Percentiles rank a stretch among this genome's conserved stretches.
Conservation (phyloP, 2,888 invertebrate species). For the Epinotia bilunana region DNA sequence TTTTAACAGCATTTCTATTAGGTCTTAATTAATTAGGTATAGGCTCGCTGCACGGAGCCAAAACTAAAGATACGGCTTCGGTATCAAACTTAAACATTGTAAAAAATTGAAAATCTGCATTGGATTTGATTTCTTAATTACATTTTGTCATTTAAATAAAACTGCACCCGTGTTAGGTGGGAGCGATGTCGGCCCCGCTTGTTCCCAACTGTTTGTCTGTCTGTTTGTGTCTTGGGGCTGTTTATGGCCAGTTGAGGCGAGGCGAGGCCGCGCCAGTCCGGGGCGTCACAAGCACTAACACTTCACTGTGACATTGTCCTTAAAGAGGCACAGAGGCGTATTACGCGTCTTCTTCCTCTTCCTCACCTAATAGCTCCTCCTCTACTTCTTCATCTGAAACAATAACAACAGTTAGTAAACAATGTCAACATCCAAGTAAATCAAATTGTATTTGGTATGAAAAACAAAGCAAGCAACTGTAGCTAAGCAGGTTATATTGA, state of each 20-base stretch:
- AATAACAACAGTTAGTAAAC: conserved; percentile 49
- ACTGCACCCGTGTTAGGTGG: conserved; percentile 83
- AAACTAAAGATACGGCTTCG: conserved; percentile 76
- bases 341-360: conserved; percentile 84
- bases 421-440: not conserved
- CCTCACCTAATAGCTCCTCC: conserved; percentile 80
- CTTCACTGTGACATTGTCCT: conserved; percentile 85
- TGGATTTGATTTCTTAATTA: conserved; percentile 81
- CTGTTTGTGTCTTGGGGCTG: conserved; percentile 53
- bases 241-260: conserved; percentile 77
- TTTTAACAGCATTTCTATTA: conserved; percentile 82
- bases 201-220: conserved; percentile 75
- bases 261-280: conserved; percentile 77
- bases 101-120: conserved; percentile 78
- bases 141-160: conserved; percentile 83
- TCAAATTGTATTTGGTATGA: not conserved
- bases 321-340: conserved; percentile 77
- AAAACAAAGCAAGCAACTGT: not conserved
- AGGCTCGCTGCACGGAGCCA: conserved; percentile 64
- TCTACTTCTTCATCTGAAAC: conserved; percentile 83
- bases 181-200: conserved; percentile 79
- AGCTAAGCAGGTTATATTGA: not conserved
- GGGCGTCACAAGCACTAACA: conserved; percentile 82
- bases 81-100: conserved; percentile 80
- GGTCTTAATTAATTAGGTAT: conserved; percentile 70